Evolutionary conservation across 23 tunicate genomes (phyloP).

Genomic region (Trididemnum clinides): DNA sequence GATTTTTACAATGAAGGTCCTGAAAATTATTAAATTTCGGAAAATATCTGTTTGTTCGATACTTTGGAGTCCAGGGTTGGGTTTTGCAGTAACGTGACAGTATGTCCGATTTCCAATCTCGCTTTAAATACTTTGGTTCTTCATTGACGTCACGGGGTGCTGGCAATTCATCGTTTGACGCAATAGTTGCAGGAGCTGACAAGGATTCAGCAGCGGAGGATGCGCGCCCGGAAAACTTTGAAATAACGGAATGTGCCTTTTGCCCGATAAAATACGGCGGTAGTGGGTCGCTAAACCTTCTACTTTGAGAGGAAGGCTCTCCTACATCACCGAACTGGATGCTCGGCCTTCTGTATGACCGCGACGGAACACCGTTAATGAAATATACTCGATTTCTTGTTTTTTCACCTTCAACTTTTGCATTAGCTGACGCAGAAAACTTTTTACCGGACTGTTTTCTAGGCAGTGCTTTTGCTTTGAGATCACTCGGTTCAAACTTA

Average conservation of each 20-base stretch:
- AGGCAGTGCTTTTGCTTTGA: not conserved
- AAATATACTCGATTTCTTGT: constrained; percentile 7
- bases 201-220: constrained; percentile 33
- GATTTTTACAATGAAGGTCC: constrained; percentile 80
- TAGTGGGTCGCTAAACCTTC: constrained; percentile 39
- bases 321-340: constrained; percentile 14
- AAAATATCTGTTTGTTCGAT: constrained; percentile 70
- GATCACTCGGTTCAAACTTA: constrained; percentile 46
- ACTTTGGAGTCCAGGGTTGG: constrained; percentile 63
- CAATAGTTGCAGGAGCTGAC: constrained; percentile 81
- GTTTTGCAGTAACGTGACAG: constrained; percentile 57
- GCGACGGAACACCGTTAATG: constrained; percentile 53
- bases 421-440: constrained; percentile 13
- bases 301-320: not conserved
- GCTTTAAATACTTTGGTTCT: constrained; percentile 20
- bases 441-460: not conserved
- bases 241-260: not conserved
- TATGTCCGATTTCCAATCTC: constrained; percentile 74
- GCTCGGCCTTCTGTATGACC: constrained; percentile 58
- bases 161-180: constrained; percentile 43
- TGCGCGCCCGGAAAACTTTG: not conserved
- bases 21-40: constrained; percentile 67
- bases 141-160: not conserved
- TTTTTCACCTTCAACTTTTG: not conserved
- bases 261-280: constrained; percentile 11